Evolutionary conservation across 2,797 vertebrate genomes (phyloP).

Genomic region (Eulemur albifrons): DNA sequence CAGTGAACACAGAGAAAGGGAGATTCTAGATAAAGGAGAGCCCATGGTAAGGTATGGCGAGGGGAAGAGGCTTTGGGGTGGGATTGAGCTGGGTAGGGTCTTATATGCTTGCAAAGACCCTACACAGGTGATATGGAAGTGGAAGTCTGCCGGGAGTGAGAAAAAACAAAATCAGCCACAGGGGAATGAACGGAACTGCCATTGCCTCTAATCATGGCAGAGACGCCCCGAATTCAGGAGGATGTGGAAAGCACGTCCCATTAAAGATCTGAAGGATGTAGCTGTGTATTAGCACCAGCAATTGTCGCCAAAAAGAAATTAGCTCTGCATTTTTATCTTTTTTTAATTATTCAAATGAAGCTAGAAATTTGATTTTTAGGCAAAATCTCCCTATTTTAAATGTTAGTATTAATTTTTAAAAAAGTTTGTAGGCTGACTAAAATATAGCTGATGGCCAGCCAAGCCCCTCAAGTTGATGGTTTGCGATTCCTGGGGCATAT

Average conservation of each 20-base stretch:
- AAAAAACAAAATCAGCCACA: not conserved
- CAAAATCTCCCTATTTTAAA: not conserved
- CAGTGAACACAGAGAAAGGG: not conserved
- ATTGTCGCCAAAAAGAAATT: not conserved
- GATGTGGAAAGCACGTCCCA: not conserved
- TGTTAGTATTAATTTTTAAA: not conserved
- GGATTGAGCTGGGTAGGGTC: not conserved
- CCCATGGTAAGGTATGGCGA: not conserved
- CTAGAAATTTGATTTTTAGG: not conserved
- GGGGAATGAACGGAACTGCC: not conserved
- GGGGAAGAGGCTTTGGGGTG: not conserved
- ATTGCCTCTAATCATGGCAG: not conserved
- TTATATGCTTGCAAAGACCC: not conserved
- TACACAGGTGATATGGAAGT: not conserved
- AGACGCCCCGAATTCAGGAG: not conserved
- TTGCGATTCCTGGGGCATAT: not conserved
- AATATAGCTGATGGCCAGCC: not conserved
- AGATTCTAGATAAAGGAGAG: not conserved
- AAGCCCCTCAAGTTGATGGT: not conserved
- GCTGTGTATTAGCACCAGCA: not conserved
- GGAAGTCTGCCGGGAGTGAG: not conserved
- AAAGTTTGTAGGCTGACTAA: not conserved
- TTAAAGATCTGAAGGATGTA: not conserved
- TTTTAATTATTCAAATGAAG: not conserved
- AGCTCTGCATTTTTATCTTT: not conserved